These are phyloP conservation scores for Trypoxylon attenuatum DNA, from an alignment of 2,888 invertebrate genomes.

Conservation along the genomic window DNA sequence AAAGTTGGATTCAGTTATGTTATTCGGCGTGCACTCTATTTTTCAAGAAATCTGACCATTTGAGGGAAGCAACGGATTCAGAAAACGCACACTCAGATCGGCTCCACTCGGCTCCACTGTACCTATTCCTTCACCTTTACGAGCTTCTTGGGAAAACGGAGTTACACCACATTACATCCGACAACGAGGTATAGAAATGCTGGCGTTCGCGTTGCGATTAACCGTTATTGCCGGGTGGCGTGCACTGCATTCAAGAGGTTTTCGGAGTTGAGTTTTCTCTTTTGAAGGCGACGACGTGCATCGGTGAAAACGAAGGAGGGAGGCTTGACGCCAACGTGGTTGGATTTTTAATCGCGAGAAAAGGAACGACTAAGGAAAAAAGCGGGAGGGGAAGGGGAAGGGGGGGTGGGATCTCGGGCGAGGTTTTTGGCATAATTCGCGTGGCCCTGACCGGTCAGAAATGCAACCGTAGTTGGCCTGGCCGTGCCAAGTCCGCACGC, in stretches of 20 bases:
- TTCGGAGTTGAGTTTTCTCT: slow-evolving; percentile 30
- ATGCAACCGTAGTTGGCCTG: slow-evolving; percentile 9
- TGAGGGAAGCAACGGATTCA: too few relatives aligned
- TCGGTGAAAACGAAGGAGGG: slow-evolving; percentile 50
- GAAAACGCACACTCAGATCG: too few relatives aligned
- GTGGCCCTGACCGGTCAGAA: slow-evolving; percentile 44
- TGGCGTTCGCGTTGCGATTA: not conserved
- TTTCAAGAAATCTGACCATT: too few relatives aligned
- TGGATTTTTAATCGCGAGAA: slow-evolving; percentile 34
- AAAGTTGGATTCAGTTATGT: too few relatives aligned
- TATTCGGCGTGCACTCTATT: too few relatives aligned
- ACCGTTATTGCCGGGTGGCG: slow-evolving; percentile 5
- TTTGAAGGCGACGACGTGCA: slow-evolving; percentile 21
- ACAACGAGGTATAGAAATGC: slow-evolving; percentile 16
- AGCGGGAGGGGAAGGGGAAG: not conserved
- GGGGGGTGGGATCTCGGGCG: slow-evolving; percentile 12
- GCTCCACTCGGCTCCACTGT: too few relatives aligned
- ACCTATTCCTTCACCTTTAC: too few relatives aligned
- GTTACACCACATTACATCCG: too few relatives aligned
- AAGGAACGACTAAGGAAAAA: not conserved
- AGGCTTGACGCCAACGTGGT: slow-evolving; percentile 24
- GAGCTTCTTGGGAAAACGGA: too few relatives aligned
- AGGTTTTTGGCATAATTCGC: slow-evolving; percentile 12
- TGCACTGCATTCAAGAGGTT: slow-evolving; percentile 16
- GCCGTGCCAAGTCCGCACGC: slow-evolving; percentile 35